Conservation (phyloP, 64 coral and sea anemone genomes). For the Stichodactyla mertensii region DNA sequence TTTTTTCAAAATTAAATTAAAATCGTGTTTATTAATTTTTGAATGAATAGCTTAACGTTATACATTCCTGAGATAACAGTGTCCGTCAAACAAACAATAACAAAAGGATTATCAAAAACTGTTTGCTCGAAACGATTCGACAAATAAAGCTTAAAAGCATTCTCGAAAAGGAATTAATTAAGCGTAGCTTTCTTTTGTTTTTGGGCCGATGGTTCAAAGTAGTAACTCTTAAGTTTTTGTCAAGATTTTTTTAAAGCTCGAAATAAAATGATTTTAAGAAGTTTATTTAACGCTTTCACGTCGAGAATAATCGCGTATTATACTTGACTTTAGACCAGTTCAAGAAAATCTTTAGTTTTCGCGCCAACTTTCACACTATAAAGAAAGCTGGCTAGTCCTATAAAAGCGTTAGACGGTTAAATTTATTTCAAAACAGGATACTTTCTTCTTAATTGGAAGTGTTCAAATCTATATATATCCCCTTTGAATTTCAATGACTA, state of each 20-base stretch:
- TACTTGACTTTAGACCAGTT: constrained; percentile 1
- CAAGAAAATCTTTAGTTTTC: not conserved
- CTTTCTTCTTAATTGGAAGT: not conserved
- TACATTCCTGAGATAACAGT: constrained; percentile 7
- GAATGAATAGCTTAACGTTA: not conserved
- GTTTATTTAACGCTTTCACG: not conserved
- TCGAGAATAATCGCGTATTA: not conserved
- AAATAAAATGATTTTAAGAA: not conserved
- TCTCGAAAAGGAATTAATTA: not conserved
- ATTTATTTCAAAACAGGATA: not conserved
- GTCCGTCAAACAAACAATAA: not conserved
- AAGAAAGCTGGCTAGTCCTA: too few species aligned
- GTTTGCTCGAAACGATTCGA: constrained; percentile 2
- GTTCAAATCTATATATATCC: not conserved
- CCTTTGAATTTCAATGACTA: not conserved
- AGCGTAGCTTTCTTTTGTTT: not conserved
- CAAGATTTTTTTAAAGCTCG: not conserved
- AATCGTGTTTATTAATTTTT: not conserved
- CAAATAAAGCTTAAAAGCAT: not conserved
- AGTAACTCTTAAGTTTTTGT: not conserved
- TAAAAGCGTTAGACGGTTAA: not conserved
- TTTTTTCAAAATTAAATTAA: not conserved
- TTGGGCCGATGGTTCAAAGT: not conserved
- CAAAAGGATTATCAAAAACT: not conserved
- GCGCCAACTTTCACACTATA: not conserved